Evolutionary conservation across 2,888 invertebrate species (phyloP).

Genomic region (Nomada fucata): DNA sequence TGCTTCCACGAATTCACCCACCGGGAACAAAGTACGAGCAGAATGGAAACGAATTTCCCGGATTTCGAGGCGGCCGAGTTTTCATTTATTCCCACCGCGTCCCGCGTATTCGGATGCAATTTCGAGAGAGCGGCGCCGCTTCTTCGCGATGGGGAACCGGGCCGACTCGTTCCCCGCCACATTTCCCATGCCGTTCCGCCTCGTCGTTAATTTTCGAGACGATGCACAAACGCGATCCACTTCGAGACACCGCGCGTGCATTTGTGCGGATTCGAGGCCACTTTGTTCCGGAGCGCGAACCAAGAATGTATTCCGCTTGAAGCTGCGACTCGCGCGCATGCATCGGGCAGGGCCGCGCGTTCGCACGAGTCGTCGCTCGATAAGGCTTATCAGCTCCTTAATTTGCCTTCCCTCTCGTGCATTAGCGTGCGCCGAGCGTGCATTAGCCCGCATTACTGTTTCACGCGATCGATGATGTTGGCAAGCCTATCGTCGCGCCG

Average conservation of each 20-base stretch:
- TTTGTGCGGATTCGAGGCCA: constrained; percentile 52
- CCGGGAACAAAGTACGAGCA: constrained; percentile 50
- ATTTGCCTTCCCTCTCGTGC: constrained; percentile 68
- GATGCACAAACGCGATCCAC: constrained; percentile 48
- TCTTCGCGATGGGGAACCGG: constrained; percentile 10
- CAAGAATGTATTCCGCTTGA: constrained; percentile 34
- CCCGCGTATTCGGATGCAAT: constrained; percentile 44
- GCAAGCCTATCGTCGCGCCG: constrained; percentile 52
- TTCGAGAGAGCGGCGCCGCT: constrained; percentile 26
- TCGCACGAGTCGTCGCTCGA: constrained; percentile 61
- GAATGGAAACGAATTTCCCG: constrained; percentile 49
- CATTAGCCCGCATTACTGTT: constrained; percentile 73
- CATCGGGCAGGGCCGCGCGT: constrained; percentile 15
- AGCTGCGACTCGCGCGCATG: no score
- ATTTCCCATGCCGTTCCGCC: constrained; percentile 16
- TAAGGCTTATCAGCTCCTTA: constrained; percentile 76
- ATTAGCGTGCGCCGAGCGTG: constrained; percentile 68
- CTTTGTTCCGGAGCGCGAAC: constrained; percentile 40
- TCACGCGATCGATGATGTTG: constrained; percentile 73
- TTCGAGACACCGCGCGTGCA: constrained; percentile 37
- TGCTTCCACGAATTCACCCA: constrained; percentile 18
- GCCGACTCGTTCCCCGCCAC: not conserved
- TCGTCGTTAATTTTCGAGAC: constrained; percentile 60
- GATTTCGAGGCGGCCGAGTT: constrained; percentile 48
- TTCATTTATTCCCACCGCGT: constrained; percentile 50